Base-by-base conservation (phyloP, 2,113 vertebrate species). In the Sorex araneus region DNA sequence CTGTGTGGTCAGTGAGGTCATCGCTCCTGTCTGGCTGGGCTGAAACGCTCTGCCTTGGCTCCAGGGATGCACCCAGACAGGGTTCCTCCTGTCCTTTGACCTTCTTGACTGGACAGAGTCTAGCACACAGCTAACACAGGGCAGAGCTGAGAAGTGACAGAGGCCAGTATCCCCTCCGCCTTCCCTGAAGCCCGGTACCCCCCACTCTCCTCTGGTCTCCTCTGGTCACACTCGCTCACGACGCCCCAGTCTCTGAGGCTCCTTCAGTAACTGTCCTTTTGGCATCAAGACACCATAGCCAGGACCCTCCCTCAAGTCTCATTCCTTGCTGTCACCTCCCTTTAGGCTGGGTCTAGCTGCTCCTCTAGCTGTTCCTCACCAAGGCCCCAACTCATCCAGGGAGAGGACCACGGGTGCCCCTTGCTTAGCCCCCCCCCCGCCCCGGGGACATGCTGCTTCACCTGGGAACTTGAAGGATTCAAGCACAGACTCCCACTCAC, bases 1-100 rank as follows among this genome's bases (percentile, higher is more conserved):
- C 43, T 82, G 28, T 63, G 30, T 47, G 94, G 90, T 73, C 95
- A 91, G 18, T 34, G 74, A 95, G 78, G 93, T 50, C 90, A 74
- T 0, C 66, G 90, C 45, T 94, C 63, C 82, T 54, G 82, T 85
- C 86, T 95, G 79, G 30, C 82, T 60, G 16, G 10, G n/a, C 70
- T 83, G 28, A 45, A 40, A 77, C 15, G 86, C 40, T 57, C 50
- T 12, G 28, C 28, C 25, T 21, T 60, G 66, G 60, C 71, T 66
- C 43, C 60, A 84, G 77, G 19, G 50, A 21, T 32, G 19, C 9
- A 32, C 28, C 63, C 89, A 11, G 43, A 84, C 74, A 15, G 67
- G n/a, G 8, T 5, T 40, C 75, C 18, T 67, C n/a, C 30, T 34
- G n/a, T 27, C 66, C 18, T 2, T 81, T 6, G 28, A 0, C 21